Conservation (phyloP, 2,113 vertebrate species). For the Piliocolobus tephrosceles region DNA sequence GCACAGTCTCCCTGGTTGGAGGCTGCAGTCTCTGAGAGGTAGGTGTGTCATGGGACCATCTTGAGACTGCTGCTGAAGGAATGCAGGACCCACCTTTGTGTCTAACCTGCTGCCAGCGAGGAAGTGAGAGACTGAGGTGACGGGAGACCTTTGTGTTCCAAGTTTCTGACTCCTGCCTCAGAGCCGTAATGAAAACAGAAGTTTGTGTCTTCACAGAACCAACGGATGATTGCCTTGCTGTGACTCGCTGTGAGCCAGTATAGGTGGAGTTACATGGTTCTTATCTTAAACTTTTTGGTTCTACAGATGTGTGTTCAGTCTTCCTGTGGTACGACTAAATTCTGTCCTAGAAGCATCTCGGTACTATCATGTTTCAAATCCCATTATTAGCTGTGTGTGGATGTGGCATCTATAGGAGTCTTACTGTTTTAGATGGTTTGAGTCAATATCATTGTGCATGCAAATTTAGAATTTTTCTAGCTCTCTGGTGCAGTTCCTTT, state of each 20-base stretch:
- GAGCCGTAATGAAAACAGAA: not conserved
- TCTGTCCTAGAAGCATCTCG: not conserved
- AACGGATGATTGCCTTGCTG: not conserved
- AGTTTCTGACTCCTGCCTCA: not conserved
- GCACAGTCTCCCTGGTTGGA: not conserved
- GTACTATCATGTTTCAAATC: not conserved
- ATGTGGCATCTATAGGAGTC: not conserved
- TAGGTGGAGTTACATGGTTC: rapidly evolving
- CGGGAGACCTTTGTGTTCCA: not conserved
- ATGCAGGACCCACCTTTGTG: not conserved
- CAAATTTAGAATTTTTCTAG: not conserved
- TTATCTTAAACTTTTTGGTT: not conserved
- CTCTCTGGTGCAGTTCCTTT: not conserved
- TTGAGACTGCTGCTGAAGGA: not conserved
- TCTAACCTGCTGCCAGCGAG: not conserved
- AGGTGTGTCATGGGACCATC: not conserved
- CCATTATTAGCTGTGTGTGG: rapidly evolving
- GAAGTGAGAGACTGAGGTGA: not conserved
- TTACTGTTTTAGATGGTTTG: not conserved
- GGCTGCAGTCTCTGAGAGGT: not conserved
- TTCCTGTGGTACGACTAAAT: not conserved
- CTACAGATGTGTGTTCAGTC: not conserved
- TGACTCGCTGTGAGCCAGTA: not conserved
- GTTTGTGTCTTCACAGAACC: not conserved
- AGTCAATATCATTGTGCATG: not conserved